Conservation (phyloP, 92 coral and sea anemone species). For the Scolanthus callimorphus region DNA sequence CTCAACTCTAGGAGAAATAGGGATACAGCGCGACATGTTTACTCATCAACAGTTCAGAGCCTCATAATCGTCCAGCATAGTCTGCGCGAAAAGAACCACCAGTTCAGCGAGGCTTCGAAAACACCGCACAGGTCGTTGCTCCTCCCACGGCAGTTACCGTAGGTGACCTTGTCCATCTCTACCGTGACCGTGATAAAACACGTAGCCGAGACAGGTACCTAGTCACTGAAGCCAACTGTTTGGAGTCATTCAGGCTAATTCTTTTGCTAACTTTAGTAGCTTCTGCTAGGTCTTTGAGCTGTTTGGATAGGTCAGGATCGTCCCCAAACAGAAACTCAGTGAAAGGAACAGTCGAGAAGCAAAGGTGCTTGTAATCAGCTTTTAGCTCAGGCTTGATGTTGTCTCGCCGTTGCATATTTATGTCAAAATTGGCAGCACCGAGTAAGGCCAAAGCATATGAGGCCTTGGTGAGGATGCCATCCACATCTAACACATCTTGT, state of each 20-base stretch:
- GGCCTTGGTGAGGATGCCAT: constrained; percentile 21
- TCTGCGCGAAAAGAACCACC: too few species aligned
- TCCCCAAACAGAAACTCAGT: constrained; percentile 38
- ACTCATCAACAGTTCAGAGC: too few species aligned
- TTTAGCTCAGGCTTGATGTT: constrained; percentile 38
- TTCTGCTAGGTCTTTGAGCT: constrained; percentile 45
- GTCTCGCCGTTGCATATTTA: constrained; percentile 35
- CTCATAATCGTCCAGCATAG: too few species aligned
- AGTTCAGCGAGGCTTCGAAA: too few species aligned
- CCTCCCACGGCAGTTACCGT: too few species aligned
- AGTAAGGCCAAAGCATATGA: constrained; percentile 41
- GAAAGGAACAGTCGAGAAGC: constrained; percentile 37
- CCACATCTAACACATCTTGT: constrained; percentile 29
- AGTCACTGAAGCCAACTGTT: background rate
- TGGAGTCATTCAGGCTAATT: constrained; percentile 11
- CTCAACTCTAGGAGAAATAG: too few species aligned
- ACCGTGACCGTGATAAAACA: too few species aligned
- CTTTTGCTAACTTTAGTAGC: constrained; percentile 39
- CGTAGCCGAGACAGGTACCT: too few species aligned
- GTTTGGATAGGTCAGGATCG: constrained; percentile 45
- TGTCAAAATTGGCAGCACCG: constrained; percentile 48
- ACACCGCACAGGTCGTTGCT: too few species aligned
- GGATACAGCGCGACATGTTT: too few species aligned
- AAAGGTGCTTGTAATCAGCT: constrained; percentile 41
- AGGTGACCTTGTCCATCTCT: too few species aligned